phyloP scores from a whole-genome alignment of 2,888 invertebrate genomes.

The Sarcophaga carnaria region DNA sequence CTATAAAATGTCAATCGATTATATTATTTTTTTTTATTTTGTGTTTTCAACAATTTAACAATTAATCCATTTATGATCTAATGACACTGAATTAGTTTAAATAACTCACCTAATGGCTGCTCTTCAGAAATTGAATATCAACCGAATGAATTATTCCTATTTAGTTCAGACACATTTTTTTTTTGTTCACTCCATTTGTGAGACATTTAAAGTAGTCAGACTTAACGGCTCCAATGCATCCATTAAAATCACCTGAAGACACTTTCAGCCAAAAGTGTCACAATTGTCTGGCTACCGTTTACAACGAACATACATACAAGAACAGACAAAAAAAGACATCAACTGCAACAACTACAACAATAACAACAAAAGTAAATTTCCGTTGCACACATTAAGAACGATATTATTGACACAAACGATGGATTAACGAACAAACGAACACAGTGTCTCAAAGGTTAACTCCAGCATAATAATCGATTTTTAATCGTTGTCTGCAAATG shows the following conservation, averaged over 20 bases:
- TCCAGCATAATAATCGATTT: conserved; percentile 71
- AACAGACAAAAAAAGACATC: conserved; percentile 19
- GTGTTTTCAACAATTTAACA: too few species aligned
- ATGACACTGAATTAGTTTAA: too few species aligned
- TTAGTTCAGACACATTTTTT: background rate
- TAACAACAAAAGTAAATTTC: conserved; percentile 46
- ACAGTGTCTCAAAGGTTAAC: conserved; percentile 61
- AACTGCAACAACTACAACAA: background rate
- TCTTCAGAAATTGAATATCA: background rate
- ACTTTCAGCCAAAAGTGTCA: conserved; percentile 61
- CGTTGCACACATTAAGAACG: conserved; percentile 65
- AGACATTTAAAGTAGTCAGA: conserved; percentile 48
- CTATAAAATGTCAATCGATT: too few species aligned
- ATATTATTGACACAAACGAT: conserved; percentile 66
- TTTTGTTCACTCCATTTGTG: too few species aligned
- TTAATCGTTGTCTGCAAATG: conserved; percentile 71
- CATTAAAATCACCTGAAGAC: conserved; percentile 53
- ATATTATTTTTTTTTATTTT: too few species aligned
- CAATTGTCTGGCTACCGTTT: conserved; percentile 65
- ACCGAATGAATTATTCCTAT: background rate
- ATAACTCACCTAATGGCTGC: background rate
- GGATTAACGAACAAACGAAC: conserved; percentile 66
- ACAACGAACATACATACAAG: conserved; percentile 29
- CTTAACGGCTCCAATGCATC: conserved; percentile 64
- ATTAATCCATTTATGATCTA: too few species aligned